Evolutionary conservation across 2,797 vertebrate species (phyloP).

Genomic region (Hyperoplus lanceolatus): DNA sequence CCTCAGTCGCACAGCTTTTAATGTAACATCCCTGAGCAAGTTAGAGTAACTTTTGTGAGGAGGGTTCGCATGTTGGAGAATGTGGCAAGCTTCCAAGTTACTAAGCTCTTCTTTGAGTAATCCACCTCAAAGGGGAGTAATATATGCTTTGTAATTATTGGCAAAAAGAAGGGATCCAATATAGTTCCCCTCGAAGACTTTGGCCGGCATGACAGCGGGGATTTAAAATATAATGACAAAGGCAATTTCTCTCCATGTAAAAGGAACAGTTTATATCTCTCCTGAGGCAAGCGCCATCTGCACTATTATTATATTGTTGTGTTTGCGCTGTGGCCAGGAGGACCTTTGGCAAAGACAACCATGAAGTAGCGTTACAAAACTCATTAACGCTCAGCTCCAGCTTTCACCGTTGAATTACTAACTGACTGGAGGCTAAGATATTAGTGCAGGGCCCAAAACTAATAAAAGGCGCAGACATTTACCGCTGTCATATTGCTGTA

Average conservation of each 20-base stretch:
- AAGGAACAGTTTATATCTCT: slow-evolving; percentile 55
- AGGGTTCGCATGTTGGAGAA: slow-evolving; percentile 33
- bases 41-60: slow-evolving; percentile 43
- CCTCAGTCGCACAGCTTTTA: slow-evolving; percentile 15
- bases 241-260: slow-evolving; percentile 48
- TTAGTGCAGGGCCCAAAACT: slow-evolving; percentile 56
- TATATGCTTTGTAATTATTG: slow-evolving; percentile 51
- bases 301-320: slow-evolving; percentile 47
- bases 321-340: slow-evolving; percentile 49
- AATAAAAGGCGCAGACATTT: slow-evolving; percentile 61
- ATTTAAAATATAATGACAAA: slow-evolving; percentile 65
- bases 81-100: slow-evolving; percentile 40
- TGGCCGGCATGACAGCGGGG: slow-evolving; percentile 47
- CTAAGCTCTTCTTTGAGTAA: slow-evolving; percentile 54
- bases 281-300: slow-evolving; percentile 68
- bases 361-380: slow-evolving; percentile 66
- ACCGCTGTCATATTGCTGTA: slow-evolving; percentile 42
- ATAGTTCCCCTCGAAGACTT: slow-evolving; percentile 55
- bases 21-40: slow-evolving; percentile 25
- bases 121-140: slow-evolving; percentile 55
- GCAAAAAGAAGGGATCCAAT: slow-evolving; percentile 38
- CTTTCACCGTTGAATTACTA: slow-evolving; percentile 56
- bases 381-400: slow-evolving; percentile 72
- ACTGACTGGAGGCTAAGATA: slow-evolving; percentile 59
- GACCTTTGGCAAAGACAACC: slow-evolving; percentile 61